Base-by-base conservation (phyloP, 1,140 invertebrate species). In the Drosophila ercepeae region DNA sequence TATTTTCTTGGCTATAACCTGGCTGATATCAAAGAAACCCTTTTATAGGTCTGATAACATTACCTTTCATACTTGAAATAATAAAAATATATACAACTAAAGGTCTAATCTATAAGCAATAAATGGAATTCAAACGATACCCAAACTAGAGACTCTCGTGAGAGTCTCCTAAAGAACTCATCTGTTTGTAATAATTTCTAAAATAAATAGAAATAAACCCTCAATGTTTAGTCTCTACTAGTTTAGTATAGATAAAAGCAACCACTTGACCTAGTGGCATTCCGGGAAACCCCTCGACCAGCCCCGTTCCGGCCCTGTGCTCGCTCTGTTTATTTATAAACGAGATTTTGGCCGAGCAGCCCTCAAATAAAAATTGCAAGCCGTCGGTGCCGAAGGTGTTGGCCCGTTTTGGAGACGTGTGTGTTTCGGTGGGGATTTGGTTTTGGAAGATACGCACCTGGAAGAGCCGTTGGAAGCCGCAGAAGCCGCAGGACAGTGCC, bases 321-420 rank as follows among this genome's bases (percentile, higher is more conserved):
- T 59, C 49, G 61, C 70, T 78, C 51, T 53, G 67, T 76, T 44
- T 86, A 86, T 86, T 86, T 86, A 86, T 86, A 86, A 81, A 84
- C 67, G 53, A 32, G 39, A 52, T 65, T 60, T 42, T 34, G 46
- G 34, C 54, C 72, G 42, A 44, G 70, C 64, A 74, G 32, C 58
- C 61, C 81, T 58, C 52, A 78, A 63, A 63, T 64, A 49, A 41
- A 27, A 41, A 45, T 32, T 44, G 68, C 45, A 45, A 64, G 57
- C 21, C 41, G 41, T 39, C n/a, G n/a, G 11, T 18, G 23, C 14
- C 8, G 53, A 16, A 44, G 59, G 16, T 32, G 63, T 32, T 32
- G 29, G 29, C 29, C 29, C 29, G 11, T 1, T 1, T 11, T 9
- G 29, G 9, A 9, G 29, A n/a, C 9, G 9, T n/a, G 29, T 27